Percentiles rank a stretch among this genome's conserved stretches.
Conservation (phyloP, 1,140 invertebrate genomes). For the Lysiphlebus fabarum region DNA sequence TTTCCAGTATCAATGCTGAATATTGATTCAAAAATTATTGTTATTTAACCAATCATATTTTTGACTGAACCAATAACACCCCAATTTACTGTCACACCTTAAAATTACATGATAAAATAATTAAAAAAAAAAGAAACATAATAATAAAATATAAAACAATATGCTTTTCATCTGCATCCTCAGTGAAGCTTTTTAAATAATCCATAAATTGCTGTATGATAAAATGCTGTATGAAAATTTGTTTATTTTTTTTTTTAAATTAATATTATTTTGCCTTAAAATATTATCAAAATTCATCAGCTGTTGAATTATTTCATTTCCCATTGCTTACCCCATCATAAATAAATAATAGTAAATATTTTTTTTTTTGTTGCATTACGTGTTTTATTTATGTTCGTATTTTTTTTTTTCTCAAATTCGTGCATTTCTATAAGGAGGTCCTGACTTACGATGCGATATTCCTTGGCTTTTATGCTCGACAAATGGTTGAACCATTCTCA, state of each 20-base stretch:
- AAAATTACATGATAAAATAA: not conserved
- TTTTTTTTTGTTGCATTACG: no score
- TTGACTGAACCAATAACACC: slow-evolving; percentile 56
- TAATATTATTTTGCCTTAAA: no score
- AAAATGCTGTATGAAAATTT: no score
- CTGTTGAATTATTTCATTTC: no score
- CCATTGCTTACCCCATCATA: no score
- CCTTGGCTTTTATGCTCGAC: slow-evolving; percentile 9
- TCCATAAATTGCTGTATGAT: no score
- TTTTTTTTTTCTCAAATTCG: slow-evolving; percentile 14
- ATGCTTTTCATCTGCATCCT: slow-evolving; percentile 13
- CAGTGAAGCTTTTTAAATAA: slow-evolving; percentile 3
- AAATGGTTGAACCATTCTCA: slow-evolving; percentile 6
- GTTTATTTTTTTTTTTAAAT: no score
- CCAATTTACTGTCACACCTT: slow-evolving; percentile 56
- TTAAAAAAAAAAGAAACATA: not conserved
- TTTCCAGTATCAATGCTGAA: slow-evolving; percentile 51
- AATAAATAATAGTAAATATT: no score
- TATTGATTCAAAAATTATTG: slow-evolving; percentile 54
- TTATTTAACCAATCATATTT: slow-evolving; percentile 58
- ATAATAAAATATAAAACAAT: not conserved
- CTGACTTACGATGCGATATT: slow-evolving; percentile 9
- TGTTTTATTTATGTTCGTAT: no score
- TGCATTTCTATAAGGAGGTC: slow-evolving; percentile 10
- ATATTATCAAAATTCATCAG: no score